Evolutionary conservation across 2,113 vertebrate genomes (phyloP), one percentile per base, ranked within the genome.

Genomic region (Pteropus alecto): DNA sequence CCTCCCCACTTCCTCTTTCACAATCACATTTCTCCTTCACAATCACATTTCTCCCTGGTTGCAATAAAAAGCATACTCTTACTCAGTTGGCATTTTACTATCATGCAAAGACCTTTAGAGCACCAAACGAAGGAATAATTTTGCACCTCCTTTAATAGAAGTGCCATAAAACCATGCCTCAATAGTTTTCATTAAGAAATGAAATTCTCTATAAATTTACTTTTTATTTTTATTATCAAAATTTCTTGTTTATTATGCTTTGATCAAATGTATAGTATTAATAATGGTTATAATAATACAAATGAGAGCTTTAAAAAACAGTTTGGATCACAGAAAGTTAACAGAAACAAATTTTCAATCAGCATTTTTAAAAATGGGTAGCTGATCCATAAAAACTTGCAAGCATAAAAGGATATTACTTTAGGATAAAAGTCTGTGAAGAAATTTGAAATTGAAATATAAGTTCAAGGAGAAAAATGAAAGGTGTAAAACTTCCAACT

Each of bases 321-420:
- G 43, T 61, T 82, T 76, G 68, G 33, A 22, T 51, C 43, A 30
- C 33, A 90, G 70, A 5, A 71, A 67, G 35, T 65, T 87, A 79
- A 54, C 24, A 61, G 41, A 89, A 95, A 87, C 10, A 70, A 68
- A 58, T 73, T 89, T 94, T 96, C n/a, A 82, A 41, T 73, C 10
- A 41, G 43, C 2, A 3, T 48, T 38, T n/a, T 56, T 93, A 93
- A 30, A 35, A 92, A 86, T 63, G 61, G 13, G 35, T 67, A 77
- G 22, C 70, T 71, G 33, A 76, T 21, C 14, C 15, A 89, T 60
- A 77, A 92, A 85, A 70, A 41, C 0, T n/a, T 92, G 2, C 16
- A 82, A 77, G 19, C 21, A n/a, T 93, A 46, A 92, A 43, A 84
- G 9, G 33, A 13, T 76, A 71, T 71, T 83, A 48, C 18, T 41